Base-by-base conservation (phyloP, 2,888 invertebrate genomes). In the Morpho helenor region DNA sequence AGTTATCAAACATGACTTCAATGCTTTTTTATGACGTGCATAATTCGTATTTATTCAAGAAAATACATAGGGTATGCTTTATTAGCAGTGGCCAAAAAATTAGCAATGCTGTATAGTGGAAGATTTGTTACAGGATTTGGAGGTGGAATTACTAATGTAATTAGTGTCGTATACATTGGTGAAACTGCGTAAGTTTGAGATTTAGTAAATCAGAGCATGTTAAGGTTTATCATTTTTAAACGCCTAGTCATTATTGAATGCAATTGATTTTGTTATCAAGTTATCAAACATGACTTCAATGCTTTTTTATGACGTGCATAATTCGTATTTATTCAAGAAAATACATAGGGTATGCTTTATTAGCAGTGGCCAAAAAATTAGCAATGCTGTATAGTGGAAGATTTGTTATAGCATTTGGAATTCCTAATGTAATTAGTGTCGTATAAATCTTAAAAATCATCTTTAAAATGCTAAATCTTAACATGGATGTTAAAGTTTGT, bases 131-230 rank as follows among this genome's bases (percentile, higher is more conserved):
- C 59, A 8, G 80, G 78, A 0, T 44, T 76, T 2, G 75, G 74
- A 0, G 63, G 62, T 2, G 75, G 76, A 2, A 70, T 73, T 3
- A 64, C 73, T 4, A 60, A 59, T 42, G 70, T 76, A 3, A 62
- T 69, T 7, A 77, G 70, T 31, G 44, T 78, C 7, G 74, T 79
- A 22, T 79, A 79, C 46, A 67, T 79, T 62, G 80, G 79, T 22
- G 79, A 80, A 62, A 75, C 76, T 52, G 73, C 76, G 79, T 79
- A 57, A 79, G 78, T 71, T 9, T 8, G 2, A 42, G 16, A 2
- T 16, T 16, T 16, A 16, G 16, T 16, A 16, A 16, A 31, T 31
- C 31, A 31, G 31, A 31, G 31, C 31, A 1, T 31, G 31, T 31
- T 31, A 31, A 31, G 31, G 0, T 31, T 5, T 31, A 5, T 31